Conservation (phyloP, 2,888 invertebrate genomes). For the Epirrhoe alternata region DNA sequence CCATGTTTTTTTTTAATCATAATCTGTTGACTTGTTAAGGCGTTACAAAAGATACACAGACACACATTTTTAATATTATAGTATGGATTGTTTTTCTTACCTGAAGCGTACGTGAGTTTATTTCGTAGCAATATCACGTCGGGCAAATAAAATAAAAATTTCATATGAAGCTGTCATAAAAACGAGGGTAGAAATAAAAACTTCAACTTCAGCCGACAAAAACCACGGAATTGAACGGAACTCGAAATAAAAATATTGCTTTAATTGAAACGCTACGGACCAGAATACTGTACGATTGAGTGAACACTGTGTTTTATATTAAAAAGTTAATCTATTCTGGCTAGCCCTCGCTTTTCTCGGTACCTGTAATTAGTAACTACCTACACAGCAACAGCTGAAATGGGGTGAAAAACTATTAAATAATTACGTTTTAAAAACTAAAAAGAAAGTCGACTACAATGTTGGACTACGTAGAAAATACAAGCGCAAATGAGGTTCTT, state of each 20-base stretch:
- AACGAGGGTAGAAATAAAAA: slow-evolving; percentile 32
- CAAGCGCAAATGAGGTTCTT: too few relatives aligned
- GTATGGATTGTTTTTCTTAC: background rate
- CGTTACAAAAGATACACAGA: too few relatives aligned
- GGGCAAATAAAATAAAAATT: slow-evolving; percentile 17
- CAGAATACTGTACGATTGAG: slow-evolving; percentile 39
- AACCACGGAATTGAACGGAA: slow-evolving; percentile 34
- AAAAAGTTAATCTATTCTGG: slow-evolving; percentile 15
- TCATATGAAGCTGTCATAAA: slow-evolving; percentile 28
- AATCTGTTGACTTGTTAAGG: too few relatives aligned
- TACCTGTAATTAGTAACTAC: background rate
- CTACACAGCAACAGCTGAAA: too few relatives aligned
- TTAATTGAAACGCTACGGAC: slow-evolving; percentile 47
- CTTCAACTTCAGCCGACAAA: slow-evolving; percentile 33
- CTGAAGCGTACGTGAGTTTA: background rate
- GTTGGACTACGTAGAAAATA: too few relatives aligned
- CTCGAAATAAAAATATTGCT: slow-evolving; percentile 37
- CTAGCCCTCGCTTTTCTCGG: background rate
- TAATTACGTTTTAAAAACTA: too few relatives aligned
- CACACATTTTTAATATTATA: too few relatives aligned
- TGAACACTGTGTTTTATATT: slow-evolving; percentile 28
- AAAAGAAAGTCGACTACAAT: too few relatives aligned
- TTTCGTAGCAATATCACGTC: background rate
- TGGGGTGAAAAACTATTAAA: too few relatives aligned
- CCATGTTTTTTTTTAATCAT: too few relatives aligned